Conservation (phyloP, 2,113 vertebrate genomes). For the Tyrannus savana region DNA sequence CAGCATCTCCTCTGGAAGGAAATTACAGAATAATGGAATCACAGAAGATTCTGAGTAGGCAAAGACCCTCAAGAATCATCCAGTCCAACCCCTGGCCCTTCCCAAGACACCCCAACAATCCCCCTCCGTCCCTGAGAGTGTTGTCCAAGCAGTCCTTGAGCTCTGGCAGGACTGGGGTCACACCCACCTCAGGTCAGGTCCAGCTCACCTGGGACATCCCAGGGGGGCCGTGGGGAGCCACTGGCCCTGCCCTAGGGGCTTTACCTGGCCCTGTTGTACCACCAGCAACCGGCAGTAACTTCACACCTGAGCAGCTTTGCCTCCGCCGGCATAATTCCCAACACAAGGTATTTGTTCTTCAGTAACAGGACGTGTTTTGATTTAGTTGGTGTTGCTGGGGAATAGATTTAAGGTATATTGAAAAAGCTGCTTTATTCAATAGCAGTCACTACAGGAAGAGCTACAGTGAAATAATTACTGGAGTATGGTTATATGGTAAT, state of each 20-base stretch:
- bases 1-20: rapidly evolving
- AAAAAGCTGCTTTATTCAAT: conserved; percentile 16
- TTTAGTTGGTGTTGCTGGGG: neutral
- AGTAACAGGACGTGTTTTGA: neutral
- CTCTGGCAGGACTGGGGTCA: neutral
- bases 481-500: conserved; percentile 39
- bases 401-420: neutral
- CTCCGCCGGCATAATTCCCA: neutral
- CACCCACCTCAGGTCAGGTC: rapidly evolving
- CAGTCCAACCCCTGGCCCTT: neutral
- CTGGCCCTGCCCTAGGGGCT: rapidly evolving
- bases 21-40: neutral
- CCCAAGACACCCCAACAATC: neutral
- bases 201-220: rapidly evolving
- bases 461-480: conserved; percentile 33
- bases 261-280: rapidly evolving
- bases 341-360: neutral
- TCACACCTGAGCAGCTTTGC: neutral
- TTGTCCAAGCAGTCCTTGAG: neutral
- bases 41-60: rapidly evolving
- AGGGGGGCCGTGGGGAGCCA: rapidly evolving
- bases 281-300: rapidly evolving
- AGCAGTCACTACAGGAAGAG: conserved; percentile 30
- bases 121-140: neutral
- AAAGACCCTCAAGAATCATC: rapidly evolving